Evolutionary conservation across 2,888 invertebrate species (phyloP), one percentile per base, ranked within the genome.

Genomic region (Electrophaes corylata): DNA sequence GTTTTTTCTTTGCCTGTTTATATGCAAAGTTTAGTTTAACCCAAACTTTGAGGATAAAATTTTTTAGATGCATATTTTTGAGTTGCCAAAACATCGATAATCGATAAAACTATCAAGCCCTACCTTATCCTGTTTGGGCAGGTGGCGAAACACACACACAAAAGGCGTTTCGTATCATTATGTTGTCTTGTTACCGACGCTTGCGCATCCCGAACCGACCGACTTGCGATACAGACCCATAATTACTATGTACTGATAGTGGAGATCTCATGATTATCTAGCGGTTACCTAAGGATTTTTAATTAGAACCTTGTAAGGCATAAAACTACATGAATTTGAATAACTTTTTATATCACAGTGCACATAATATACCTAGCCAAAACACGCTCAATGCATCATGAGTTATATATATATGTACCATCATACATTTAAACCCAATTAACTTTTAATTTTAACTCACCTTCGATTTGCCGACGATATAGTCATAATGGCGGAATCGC

Each of bases 101-200:
- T 60, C 55, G 61, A 53, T 31, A 41, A 29, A 57, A 46, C 11
- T 4, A 33, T 6, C 12, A 14, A n/a, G 43, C 65, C 66, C 64
- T 81, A 75, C 72, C 84, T 82, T 80, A 63, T 53, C 66, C 60
- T 84, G 87, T 90, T 90, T 90, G 87, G 90, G 91, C 91, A 91
- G 91, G 91, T 91, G 91, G 91, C 88, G 88, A 91, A 91, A 88
- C 85, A 78, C 76, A 81, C 88, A 83, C 86, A 88, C 88, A 89
- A 89, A 86, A 84, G 86, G 78, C 81, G 79, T 79, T 75, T 80
- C 78, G 80, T 87, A 88, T 91, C 88, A 91, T 91, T 91, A 91
- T 87, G 83, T 84, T 91, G 91, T 91, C 91, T 91, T 88, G 91
- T 91, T 91, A 89, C 84, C 81, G 79, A 76, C 88, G 82, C 84